Conservation (phyloP, 2,888 invertebrate genomes). For the Ephialtes manifestator region DNA sequence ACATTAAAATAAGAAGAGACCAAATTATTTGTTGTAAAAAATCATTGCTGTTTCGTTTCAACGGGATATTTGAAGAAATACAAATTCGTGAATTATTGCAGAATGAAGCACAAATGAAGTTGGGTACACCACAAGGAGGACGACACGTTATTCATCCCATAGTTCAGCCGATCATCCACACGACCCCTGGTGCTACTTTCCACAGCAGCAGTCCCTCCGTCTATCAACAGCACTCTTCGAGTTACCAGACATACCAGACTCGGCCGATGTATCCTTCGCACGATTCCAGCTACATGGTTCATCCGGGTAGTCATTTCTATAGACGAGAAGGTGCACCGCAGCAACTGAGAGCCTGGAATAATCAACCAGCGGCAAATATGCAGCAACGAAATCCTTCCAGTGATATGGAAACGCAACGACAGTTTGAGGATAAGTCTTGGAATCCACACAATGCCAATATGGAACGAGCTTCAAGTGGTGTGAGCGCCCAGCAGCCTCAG, state of each 20-base stretch:
- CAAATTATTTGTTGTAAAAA: too few relatives aligned
- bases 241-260: not conserved
- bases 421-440: not conserved
- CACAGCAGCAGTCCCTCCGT: not conserved
- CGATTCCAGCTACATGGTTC: not conserved
- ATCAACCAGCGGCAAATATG: not conserved
- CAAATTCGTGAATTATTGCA: not conserved
- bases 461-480: not conserved
- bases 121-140: constrained; percentile 2
- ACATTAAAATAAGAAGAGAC: too few relatives aligned
- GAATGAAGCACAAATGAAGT: not conserved
- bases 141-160: not conserved
- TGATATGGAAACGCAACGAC: not conserved
- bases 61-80: not conserved
- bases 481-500: not conserved
- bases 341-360: not conserved
- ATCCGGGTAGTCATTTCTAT: not conserved
- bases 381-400: not conserved
- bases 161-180: not conserved
- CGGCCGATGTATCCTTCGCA: not conserved
- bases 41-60: too few relatives aligned
- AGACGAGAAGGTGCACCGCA: not conserved
- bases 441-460: not conserved
- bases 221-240: not conserved
- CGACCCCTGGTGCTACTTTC: not conserved